A percentile compares a stretch with the other conserved stretches of the same genome.
Evolutionary conservation across 2,797 vertebrate genomes (phyloP).

Genomic region (Setipinna tenuifilis): DNA sequence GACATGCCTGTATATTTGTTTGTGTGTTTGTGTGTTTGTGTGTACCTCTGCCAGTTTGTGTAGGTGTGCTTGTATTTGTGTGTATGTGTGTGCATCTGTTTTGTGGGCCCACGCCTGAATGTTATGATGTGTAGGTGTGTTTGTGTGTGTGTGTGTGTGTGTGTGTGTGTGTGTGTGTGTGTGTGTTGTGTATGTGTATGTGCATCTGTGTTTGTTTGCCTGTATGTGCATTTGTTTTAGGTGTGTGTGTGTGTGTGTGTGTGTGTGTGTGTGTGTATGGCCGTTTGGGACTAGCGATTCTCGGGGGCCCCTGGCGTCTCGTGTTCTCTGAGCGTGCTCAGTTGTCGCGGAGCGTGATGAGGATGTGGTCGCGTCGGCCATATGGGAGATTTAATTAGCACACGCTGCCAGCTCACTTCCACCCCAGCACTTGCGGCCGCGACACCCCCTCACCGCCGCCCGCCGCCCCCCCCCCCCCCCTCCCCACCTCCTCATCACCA

Average conservation of each 20-base stretch:
- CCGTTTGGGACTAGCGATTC: constrained; percentile 1
- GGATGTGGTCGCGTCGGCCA: constrained; percentile 63
- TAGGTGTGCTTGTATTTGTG: too few species aligned
- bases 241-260: neutral
- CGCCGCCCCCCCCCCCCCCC: neutral
- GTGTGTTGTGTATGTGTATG: neutral
- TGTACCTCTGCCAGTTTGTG: neutral
- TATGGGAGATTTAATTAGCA: constrained; percentile 77
- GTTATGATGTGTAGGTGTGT: neutral
- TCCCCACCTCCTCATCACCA: neutral
- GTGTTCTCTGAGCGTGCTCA: constrained; percentile 60
- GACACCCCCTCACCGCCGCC: too few species aligned
- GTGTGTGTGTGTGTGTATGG: neutral
- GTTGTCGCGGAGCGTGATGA: constrained; percentile 67
- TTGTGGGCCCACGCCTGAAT: too few species aligned
- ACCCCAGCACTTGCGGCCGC: constrained; percentile 48
- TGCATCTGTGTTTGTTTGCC: neutral
- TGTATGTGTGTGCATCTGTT: too few species aligned
- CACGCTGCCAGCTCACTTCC: constrained; percentile 63
- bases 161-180: too few species aligned
- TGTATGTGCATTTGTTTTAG: neutral
- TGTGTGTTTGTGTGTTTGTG: neutral
- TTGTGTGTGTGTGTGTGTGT: neutral
- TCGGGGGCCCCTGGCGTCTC: constrained; percentile 46
- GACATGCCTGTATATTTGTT: too few species aligned